phyloP scores from a whole-genome alignment of 2,113 vertebrate genomes.

The Suricata suricatta region DNA sequence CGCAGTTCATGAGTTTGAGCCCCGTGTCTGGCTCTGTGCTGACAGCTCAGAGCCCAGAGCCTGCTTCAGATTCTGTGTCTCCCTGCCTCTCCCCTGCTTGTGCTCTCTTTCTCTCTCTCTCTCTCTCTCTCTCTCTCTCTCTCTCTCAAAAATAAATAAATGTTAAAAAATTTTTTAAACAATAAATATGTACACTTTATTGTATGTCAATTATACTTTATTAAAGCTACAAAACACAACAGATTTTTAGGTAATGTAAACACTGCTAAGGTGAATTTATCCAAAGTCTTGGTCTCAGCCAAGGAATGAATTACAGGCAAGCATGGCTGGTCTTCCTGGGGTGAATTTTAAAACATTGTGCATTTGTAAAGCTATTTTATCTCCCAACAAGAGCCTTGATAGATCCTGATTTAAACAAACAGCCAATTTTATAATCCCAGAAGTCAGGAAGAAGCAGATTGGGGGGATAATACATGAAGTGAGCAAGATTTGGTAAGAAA shows the following conservation, averaged over 20 bases:
- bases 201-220: neutral
- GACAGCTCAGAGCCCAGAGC: too few relatives aligned
- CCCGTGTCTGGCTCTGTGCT: too few relatives aligned
- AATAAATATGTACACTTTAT: neutral
- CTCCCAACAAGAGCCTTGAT: neutral
- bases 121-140: too few relatives aligned
- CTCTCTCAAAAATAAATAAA: too few relatives aligned
- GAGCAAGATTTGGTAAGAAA: neutral
- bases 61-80: too few relatives aligned
- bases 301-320: neutral
- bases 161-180: too few relatives aligned
- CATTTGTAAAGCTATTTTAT: neutral
- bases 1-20: too few relatives aligned
- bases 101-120: too few relatives aligned
- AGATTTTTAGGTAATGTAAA: neutral
- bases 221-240: neutral
- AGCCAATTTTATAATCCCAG: neutral
- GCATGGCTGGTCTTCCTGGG: neutral
- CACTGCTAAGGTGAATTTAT: neutral
- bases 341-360: neutral
- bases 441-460: slow-evolving; percentile 26
- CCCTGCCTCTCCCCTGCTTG: too few relatives aligned
- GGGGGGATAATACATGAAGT: slow-evolving; percentile 54
- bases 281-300: neutral
- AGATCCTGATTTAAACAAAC: slow-evolving; percentile 8